Evolutionary conservation across 2,113 vertebrate species (phyloP).

Genomic region (Argyrosomus japonicus): DNA sequence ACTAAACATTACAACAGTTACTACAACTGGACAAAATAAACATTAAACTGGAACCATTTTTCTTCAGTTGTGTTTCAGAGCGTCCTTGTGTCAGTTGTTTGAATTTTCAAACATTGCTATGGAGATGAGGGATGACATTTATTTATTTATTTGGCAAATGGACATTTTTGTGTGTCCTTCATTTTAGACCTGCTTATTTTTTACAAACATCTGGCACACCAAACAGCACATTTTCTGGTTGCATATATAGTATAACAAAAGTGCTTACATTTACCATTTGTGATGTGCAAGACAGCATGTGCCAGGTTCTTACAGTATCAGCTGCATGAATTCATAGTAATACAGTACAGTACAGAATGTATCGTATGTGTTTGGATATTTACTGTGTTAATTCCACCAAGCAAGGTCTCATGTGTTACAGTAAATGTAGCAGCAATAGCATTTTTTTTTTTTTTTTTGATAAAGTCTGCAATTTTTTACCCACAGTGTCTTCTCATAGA

Average conservation of each 20-base stretch:
- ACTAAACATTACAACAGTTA: neutral
- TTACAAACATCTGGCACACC: neutral
- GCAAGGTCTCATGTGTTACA: neutral
- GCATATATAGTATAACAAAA: neutral
- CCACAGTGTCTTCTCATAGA: conserved; percentile 43
- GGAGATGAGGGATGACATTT: neutral
- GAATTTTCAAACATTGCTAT: neutral
- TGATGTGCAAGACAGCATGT: neutral
- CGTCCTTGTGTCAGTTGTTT: neutral
- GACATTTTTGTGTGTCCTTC: neutral
- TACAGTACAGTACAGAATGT: no score
- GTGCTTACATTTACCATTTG: neutral
- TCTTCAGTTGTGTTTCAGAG: neutral
- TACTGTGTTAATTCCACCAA: conserved; percentile 1
- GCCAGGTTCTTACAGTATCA: no score
- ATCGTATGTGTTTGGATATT: neutral
- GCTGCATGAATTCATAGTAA: neutral
- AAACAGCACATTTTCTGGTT: neutral
- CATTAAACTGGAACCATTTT: neutral
- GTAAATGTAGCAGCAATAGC: no score
- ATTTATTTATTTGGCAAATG: no score
- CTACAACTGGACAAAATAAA: neutral
- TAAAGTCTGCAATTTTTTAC: conserved; percentile 40
- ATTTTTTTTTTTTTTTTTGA: conserved; percentile 20
- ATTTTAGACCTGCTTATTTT: neutral